Conservation (phyloP, 2,113 vertebrate species). For the Origma solitaria region DNA sequence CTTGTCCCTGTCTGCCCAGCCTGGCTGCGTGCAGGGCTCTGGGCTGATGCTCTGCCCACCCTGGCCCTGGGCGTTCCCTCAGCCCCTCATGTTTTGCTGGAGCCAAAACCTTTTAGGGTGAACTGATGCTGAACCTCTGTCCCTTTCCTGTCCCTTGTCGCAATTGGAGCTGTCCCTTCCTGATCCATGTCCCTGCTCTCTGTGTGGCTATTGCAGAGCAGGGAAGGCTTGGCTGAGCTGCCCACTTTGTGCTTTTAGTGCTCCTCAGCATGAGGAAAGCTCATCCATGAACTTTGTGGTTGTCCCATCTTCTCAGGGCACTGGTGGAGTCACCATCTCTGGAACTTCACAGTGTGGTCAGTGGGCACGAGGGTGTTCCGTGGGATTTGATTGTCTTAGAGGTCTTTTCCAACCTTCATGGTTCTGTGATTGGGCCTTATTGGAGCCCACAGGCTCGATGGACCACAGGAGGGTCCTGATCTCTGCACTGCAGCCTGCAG, state of each 20-base stretch:
- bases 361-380: rapidly evolving
- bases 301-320: not conserved
- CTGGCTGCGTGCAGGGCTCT: not conserved
- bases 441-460: not conserved
- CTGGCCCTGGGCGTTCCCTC: not conserved
- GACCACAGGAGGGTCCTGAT: not conserved
- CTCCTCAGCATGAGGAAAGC: not conserved
- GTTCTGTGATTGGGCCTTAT: not conserved
- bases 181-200: not conserved
- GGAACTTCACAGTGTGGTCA: not conserved
- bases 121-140: not conserved
- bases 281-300: not conserved
- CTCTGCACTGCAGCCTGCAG: not conserved
- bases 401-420: not conserved
- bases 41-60: not conserved
- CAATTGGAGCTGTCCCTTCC: not conserved
- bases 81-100: rapidly evolving
- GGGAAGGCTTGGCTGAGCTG: not conserved
- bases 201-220: not conserved
- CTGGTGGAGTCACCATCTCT: not conserved
- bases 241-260: not conserved
- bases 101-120: not conserved
- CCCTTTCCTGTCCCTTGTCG: not conserved
- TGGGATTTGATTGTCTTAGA: not conserved
- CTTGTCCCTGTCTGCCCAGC: not conserved